Conservation (phyloP, 2,113 vertebrate species). For the Paralichthys olivaceus region DNA sequence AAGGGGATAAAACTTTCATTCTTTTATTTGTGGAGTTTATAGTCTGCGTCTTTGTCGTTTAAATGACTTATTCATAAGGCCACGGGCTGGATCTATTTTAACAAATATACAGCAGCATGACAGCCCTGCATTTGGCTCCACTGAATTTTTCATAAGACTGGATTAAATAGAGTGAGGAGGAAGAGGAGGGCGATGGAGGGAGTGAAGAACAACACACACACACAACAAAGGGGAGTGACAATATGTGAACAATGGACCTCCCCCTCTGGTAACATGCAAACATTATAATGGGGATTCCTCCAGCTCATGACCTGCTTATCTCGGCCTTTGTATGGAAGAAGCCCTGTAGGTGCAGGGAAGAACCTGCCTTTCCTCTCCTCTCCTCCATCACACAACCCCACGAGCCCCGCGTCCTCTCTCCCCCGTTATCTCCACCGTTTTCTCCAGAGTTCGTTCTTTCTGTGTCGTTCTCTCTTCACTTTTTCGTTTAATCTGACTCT, state of each 20-base stretch:
- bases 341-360: not conserved
- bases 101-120: conserved; percentile 51
- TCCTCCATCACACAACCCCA: not conserved
- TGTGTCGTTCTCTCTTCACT: not conserved
- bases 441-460: not conserved
- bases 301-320: not conserved
- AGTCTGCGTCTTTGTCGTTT: conserved; percentile 34
- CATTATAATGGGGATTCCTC: not conserved
- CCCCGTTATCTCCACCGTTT: not conserved
- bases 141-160: conserved; percentile 58
- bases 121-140: conserved; percentile 54
- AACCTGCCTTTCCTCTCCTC: not conserved
- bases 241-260: not conserved
- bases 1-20: conserved; percentile 10
- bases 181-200: not conserved
- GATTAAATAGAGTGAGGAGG: conserved; percentile 5
- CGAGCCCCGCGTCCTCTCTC: conserved; percentile 1
- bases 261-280: not conserved
- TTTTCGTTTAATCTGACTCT: conserved; percentile 25
- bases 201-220: conserved; percentile 16
- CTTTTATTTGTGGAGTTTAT: conserved; percentile 46
- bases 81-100: conserved; percentile 46
- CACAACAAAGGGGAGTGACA: not conserved
- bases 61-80: conserved; percentile 72
- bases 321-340: not conserved